Percentiles rank a stretch among this genome's conserved stretches.
Evolutionary conservation across 2,113 vertebrate genomes (phyloP).

Genomic region (Myocastor coypus): DNA sequence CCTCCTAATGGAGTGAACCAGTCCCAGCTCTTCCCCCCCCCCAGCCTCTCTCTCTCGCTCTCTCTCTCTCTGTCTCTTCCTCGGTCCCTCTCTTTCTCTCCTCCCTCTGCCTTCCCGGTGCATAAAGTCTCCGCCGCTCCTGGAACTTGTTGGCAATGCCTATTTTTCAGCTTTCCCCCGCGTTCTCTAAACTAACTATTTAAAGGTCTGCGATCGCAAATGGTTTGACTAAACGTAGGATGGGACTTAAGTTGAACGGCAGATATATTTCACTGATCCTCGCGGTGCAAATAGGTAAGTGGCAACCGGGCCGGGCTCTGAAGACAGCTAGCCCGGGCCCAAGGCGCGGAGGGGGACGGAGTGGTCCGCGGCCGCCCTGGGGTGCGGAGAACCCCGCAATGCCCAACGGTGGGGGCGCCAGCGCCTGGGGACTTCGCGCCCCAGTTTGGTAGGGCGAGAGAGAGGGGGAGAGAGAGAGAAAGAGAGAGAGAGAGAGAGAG

Average conservation of each 20-base stretch:
- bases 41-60: conserved; percentile 34
- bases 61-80: conserved; percentile 55
- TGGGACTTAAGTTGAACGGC: conserved; percentile 98
- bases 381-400: conserved; percentile 20
- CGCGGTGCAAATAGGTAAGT: conserved; percentile 97
- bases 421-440: conserved; percentile 15
- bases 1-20: conserved; percentile 93
- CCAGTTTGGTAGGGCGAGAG: neutral
- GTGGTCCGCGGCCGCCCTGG: neutral
- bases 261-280: conserved; percentile 95
- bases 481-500: neutral
- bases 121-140: conserved; percentile 88
- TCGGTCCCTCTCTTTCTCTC: conserved; percentile 75
- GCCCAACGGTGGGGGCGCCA: neutral
- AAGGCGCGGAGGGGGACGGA: neutral
- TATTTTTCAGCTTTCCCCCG: conserved; percentile 89
- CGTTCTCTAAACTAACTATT: conserved; percentile 91
- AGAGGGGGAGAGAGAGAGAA: neutral
- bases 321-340: neutral
- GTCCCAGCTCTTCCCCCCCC: conserved; percentile 86
- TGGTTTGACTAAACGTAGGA: conserved; percentile 97
- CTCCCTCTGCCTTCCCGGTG: conserved; percentile 85
- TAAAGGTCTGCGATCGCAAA: conserved; percentile 92
- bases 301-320: conserved; percentile 55
- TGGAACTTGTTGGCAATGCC: conserved; percentile 93